Evolutionary conservation across 2,113 vertebrate species (phyloP).

Genomic region (Bungarus multicinctus): DNA sequence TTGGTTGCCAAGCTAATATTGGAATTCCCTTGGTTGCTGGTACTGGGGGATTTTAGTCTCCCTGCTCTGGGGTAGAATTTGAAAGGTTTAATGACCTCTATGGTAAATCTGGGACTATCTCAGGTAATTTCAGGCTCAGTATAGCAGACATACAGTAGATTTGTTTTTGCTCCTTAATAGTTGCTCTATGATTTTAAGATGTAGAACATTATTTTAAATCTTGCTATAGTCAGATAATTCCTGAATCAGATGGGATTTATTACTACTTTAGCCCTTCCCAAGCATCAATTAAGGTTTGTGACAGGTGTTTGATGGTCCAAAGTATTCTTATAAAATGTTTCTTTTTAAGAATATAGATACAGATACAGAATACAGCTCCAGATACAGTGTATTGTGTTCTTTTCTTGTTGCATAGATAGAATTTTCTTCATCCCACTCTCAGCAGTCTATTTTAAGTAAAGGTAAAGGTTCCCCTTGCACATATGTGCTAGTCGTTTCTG

Average conservation of each 20-base stretch:
- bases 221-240: neutral
- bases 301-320: too few species aligned
- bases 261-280: neutral
- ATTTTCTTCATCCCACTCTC: neutral
- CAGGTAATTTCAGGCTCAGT: neutral
- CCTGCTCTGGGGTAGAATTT: neutral
- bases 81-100: neutral
- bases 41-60: neutral
- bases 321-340: neutral
- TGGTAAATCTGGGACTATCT: neutral
- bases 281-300: neutral
- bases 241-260: neutral
- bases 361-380: neutral
- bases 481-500: too few species aligned
- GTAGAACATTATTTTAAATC: neutral
- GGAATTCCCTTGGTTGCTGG: neutral
- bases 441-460: too few species aligned
- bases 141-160: neutral
- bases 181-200: neutral
- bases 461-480: too few species aligned
- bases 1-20: neutral
- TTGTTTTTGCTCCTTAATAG: neutral
- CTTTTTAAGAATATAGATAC: neutral
- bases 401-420: neutral
- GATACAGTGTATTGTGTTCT: neutral